Percentiles rank a stretch among this genome's conserved stretches.
These are phyloP conservation scores for Acleris holmiana DNA, from an alignment of 2,888 invertebrate genomes.

Conservation along the genomic window DNA sequence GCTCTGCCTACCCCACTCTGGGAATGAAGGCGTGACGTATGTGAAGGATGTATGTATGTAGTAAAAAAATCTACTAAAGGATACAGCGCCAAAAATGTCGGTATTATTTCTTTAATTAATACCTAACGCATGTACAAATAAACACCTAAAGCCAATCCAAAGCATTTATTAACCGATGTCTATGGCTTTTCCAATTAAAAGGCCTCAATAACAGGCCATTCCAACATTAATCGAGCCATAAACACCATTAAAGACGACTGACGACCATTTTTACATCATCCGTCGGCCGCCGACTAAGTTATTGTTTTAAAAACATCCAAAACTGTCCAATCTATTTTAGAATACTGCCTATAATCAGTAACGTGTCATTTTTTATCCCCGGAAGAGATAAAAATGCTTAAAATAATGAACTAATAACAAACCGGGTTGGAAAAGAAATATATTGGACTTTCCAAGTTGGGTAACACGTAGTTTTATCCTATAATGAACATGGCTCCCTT, in stretches of 20 bases:
- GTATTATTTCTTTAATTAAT: no score
- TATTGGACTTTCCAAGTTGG: conserved; percentile 69
- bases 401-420: conserved; percentile 79
- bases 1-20: no score
- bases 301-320: conserved; percentile 48
- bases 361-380: conserved; percentile 70
- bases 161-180: conserved; percentile 23
- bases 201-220: conserved; percentile 21
- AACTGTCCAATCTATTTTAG: conserved; percentile 52
- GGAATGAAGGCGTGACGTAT: no score
- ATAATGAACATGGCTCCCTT: conserved; percentile 84
- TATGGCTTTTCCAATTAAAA: conserved; percentile 29
- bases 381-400: conserved; percentile 77
- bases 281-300: conserved; percentile 49
- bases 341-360: conserved; percentile 59
- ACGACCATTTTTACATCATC: conserved; percentile 26
- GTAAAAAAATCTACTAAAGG: no score
- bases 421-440: conserved; percentile 70
- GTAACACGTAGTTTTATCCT: conserved; percentile 81
- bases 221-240: conserved; percentile 33
- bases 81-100: no score
- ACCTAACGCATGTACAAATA: neutral
- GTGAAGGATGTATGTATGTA: no score
- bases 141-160: conserved; percentile 14
- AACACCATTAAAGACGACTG: conserved; percentile 24